These are phyloP conservation scores for Saccopteryx leptura DNA, from an alignment of 2,113 vertebrate genomes.

Conservation along the genomic window DNA sequence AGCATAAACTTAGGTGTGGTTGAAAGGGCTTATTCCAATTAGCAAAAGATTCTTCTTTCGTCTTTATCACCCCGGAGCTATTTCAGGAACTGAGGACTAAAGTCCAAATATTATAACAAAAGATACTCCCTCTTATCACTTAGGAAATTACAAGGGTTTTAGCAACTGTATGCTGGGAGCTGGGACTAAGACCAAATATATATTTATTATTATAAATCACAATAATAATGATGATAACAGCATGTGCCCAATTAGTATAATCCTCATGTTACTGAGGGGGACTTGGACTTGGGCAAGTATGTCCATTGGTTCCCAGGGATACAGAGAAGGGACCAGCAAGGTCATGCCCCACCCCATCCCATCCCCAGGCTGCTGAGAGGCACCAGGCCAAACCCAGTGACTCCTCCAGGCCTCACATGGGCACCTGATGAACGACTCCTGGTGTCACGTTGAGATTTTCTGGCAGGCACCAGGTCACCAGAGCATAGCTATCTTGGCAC, in stretches of 20 bases:
- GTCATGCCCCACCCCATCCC: rapidly evolving
- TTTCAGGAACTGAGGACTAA: neutral
- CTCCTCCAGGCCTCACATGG: neutral
- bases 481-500: neutral
- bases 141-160: neutral
- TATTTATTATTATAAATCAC: neutral
- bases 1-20: neutral
- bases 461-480: neutral
- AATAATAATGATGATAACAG: neutral
- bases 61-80: neutral
- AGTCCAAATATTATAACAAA: neutral
- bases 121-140: neutral
- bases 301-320: neutral
- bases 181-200: neutral
- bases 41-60: rapidly evolving
- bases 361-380: neutral
- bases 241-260: neutral
- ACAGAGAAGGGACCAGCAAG: neutral
- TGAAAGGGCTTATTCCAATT: too few relatives aligned
- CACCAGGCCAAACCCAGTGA: neutral
- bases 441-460: neutral
- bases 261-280: neutral
- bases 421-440: rapidly evolving
- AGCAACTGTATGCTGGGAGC: neutral
- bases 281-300: neutral